Conservation (phyloP, 2,113 vertebrate species). For the Talpa occidentalis region DNA sequence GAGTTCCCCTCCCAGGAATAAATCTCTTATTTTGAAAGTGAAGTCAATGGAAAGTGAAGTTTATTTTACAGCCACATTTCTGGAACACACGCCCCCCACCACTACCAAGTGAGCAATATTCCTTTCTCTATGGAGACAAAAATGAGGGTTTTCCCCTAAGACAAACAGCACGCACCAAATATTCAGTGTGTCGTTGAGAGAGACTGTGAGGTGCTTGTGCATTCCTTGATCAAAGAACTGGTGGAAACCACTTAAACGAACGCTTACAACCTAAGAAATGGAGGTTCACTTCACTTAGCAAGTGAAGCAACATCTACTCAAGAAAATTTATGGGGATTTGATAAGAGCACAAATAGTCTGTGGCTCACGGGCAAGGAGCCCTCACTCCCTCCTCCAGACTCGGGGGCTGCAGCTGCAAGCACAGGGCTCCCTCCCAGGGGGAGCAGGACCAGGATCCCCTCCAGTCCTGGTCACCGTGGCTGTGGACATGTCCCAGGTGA, state of each 20-base stretch:
- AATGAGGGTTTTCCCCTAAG: not conserved
- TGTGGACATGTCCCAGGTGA: not conserved
- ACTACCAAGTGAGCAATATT: not conserved
- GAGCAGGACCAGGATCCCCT: too few relatives aligned
- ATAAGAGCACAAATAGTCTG: not conserved
- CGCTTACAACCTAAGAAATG: not conserved
- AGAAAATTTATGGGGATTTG: not conserved
- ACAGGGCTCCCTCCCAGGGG: too few relatives aligned
- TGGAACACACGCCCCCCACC: not conserved
- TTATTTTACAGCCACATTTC: not conserved
- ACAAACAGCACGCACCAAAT: not conserved
- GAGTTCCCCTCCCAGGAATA: not conserved
- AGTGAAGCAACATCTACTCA: not conserved
- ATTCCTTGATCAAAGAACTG: not conserved
- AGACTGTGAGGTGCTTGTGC: not conserved
- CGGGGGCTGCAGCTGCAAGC: rapidly evolving
- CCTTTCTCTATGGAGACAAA: not conserved
- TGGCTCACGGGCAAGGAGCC: rapidly evolving
- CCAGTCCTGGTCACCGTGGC: too few relatives aligned
- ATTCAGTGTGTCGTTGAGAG: not conserved
- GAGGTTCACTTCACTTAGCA: not conserved
- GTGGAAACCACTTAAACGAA: not conserved
- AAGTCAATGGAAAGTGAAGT: not conserved
- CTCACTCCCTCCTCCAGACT: not conserved
- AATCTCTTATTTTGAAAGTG: not conserved